These are phyloP conservation scores for Matsumurasca onukii DNA, from an alignment of 1,140 invertebrate species.

Conservation along the genomic window DNA sequence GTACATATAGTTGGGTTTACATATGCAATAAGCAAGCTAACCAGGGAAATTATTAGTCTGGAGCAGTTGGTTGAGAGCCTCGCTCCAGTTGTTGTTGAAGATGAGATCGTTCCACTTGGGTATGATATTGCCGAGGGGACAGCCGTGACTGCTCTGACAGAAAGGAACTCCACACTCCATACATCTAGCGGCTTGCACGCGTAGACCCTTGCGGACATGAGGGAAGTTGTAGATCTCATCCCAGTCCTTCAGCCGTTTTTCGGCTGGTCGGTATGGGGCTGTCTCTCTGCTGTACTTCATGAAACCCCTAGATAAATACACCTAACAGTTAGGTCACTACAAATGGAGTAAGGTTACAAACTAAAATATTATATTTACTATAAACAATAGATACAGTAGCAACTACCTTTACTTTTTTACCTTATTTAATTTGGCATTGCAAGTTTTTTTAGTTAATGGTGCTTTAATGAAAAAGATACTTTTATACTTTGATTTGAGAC, in stretches of 20 bases:
- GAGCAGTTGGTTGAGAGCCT: constrained; percentile 91
- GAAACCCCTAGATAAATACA: constrained; percentile 86
- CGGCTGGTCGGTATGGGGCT: constrained; percentile 77
- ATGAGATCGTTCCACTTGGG: constrained; percentile 99
- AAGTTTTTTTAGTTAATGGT: too few relatives aligned
- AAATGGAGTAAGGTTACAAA: too few relatives aligned
- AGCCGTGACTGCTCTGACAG: constrained; percentile 96
- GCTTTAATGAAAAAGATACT: too few relatives aligned
- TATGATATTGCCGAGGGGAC: constrained; percentile 97
- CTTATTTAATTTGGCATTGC: too few relatives aligned
- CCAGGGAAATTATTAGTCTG: constrained; percentile 99
- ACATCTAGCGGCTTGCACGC: constrained; percentile 92
- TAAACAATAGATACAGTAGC: constrained; percentile 16
- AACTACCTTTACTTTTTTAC: too few relatives aligned
- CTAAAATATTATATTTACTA: too few relatives aligned
- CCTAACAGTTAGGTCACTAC: too few relatives aligned
- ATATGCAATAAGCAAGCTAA: too few relatives aligned
- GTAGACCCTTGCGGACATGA: constrained; percentile 82
- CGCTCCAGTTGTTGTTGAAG: constrained; percentile 93
- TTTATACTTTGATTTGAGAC: too few relatives aligned
- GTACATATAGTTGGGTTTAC: too few relatives aligned
- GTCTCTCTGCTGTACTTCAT: constrained; percentile 93
- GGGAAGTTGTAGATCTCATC: constrained; percentile 93
- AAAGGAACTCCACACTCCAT: constrained; percentile 99
- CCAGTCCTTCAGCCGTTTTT: constrained; percentile 90